Evolutionary conservation across 1,140 invertebrate genomes (phyloP), one percentile per base, ranked within the genome.

Genomic region (Liolophura sinensis): DNA sequence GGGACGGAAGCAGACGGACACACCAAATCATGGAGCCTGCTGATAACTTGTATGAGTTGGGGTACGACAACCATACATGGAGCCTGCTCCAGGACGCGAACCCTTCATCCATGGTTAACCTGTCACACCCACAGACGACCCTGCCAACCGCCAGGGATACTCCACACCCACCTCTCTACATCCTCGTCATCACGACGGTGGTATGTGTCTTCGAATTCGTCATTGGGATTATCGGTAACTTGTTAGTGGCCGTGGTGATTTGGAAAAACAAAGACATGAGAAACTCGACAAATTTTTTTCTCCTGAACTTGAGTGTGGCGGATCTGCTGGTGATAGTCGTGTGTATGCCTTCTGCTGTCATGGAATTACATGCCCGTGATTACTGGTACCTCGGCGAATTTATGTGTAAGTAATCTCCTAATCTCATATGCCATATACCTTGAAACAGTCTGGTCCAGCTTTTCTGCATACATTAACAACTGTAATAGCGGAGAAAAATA

Each of bases 321-420:
- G 93, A 94, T 82, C 89, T 95, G 51, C 84, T 95, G 12, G 87
- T 94, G 22, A 92, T 92, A 6, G 89, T 95, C 0, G 91, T 95
- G 75, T 94, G 92, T 74, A 91, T 94, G 86, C 93, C 93, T 0
- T 92, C 94, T 66, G 93, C 92, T 0, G 85, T 95, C 18, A 88
- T 93, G 12, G 92, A 92, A 15, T 91, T 92, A 55, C 86, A 93
- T 25, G 87, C 93, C 64, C 87, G 90, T 71, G 89, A 92, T 60
- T 71, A 70, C 73, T 95, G 94, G 82, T 88, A 93, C 52, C 94
- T 95, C 67, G 93, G 93, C 4, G 85, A 88, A 50, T 84, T 88
- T 0, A 89, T 95, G 86, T 95, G 93, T 87, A 92, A 93, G 81
- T 84, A 75, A 40, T 40, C 31, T n/a, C 31, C 9, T 40, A 40